phyloP scores from a whole-genome alignment of 2,113 vertebrate genomes.

The Melozone crissalis region DNA sequence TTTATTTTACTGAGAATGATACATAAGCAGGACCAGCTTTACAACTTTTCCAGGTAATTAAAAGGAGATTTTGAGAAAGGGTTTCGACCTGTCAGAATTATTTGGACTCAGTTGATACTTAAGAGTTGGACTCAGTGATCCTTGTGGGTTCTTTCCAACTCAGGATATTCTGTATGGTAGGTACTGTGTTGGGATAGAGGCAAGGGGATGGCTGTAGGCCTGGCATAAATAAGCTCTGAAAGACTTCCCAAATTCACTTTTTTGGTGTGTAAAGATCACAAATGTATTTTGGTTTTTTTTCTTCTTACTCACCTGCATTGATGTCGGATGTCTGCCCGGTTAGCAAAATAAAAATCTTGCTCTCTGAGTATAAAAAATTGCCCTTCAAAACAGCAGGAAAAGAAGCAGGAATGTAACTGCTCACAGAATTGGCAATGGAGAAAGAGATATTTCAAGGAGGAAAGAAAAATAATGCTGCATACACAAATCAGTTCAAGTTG shows the following conservation, averaged over 20 bases:
- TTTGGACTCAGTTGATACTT: not conserved
- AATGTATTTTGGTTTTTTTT: not conserved
- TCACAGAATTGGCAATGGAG: not conserved
- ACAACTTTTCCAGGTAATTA: not conserved
- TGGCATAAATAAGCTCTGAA: not conserved
- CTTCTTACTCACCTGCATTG: not conserved
- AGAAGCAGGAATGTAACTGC: not conserved
- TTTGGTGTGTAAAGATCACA: not conserved
- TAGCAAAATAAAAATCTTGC: not conserved
- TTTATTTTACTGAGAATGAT: not conserved
- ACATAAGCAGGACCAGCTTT: not conserved
- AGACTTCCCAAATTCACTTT: not conserved
- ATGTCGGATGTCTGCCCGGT: not conserved
- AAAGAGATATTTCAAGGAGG: not conserved
- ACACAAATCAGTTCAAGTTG: not conserved
- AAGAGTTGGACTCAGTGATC: not conserved
- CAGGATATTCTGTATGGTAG: not conserved
- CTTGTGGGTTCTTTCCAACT: not conserved
- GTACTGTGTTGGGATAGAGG: not conserved
- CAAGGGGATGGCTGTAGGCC: rapidly evolving
- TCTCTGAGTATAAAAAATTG: not conserved
- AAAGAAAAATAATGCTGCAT: not conserved
- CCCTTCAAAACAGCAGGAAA: not conserved
- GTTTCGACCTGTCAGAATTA: not conserved
- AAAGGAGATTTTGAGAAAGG: not conserved